Base-by-base conservation (phyloP, 2,888 invertebrate genomes). In the Hipparchia sbordonii region DNA sequence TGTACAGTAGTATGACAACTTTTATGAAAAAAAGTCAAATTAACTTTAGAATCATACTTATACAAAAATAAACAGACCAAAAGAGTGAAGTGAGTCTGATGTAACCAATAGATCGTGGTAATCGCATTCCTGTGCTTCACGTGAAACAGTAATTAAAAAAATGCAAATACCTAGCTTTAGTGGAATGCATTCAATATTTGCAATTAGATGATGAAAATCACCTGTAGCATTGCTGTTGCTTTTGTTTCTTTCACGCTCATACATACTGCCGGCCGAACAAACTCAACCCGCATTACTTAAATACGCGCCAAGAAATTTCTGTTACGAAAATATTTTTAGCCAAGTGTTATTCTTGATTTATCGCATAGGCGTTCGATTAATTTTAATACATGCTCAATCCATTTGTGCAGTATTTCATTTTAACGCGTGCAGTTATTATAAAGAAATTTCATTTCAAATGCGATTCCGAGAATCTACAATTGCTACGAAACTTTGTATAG, bases 191-290 rank as follows among this genome's bases (percentile, higher is more conserved):
- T 52, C 5, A 52, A 65, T 65, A 51, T 52, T 33, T 12, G 48
- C 12, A 68, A 59, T 57, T 68, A 12, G 10, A 39, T 48, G 48
- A 59, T 45, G 33, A 59, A 69, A 52, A 69, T 76, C 77, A 79
- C 80, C 79, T 80, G 79, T 79, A 75, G 79, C 63, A 46, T 63
- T 70, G 70, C 78, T 80, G 74, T 71, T 73, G 74, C 77, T 77
- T 77, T 79, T 72, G 75, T 77, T 78, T 80, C 76, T 75, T 77
- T 74, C 74, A 74, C 79, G 76, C 76, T 78, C 76, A 77, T 77
- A 77, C 77, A 76, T 23, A 23, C 23, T 23, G 75, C 70, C 73
- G 76, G 72, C 72, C 73, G 74, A 68, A 71, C 77, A 72, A 74
- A 74, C 71, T 73, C 68, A 76, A 74, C 77, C 39, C 73, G 74